Conservation (phyloP, 1,140 invertebrate genomes). For the Lucilia cuprina region DNA sequence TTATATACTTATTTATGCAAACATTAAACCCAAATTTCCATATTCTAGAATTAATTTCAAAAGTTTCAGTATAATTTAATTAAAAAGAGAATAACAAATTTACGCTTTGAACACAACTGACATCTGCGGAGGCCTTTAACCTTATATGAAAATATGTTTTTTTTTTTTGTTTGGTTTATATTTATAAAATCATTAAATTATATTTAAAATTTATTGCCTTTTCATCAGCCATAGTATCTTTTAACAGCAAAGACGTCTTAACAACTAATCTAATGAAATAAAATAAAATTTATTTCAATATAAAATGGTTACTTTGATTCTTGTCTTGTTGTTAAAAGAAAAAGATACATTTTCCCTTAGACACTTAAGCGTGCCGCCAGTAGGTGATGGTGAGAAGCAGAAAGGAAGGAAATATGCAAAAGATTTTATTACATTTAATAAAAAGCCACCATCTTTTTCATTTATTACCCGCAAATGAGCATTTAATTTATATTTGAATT, state of each 20-base stretch:
- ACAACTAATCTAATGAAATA: not conserved
- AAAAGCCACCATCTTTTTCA: not conserved
- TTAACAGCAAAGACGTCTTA: not conserved
- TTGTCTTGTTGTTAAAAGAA: not conserved
- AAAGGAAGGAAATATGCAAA: not conserved
- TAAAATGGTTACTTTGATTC: not conserved
- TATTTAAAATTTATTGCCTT: not conserved
- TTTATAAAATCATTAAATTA: not conserved
- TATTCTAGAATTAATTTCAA: not conserved
- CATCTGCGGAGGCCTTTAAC: not conserved
- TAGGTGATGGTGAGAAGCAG: not conserved
- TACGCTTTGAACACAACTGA: not conserved
- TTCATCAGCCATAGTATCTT: not conserved
- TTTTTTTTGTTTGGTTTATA: too few species aligned
- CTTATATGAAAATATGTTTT: not conserved
- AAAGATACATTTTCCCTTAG: not conserved
- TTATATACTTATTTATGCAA: too few species aligned
- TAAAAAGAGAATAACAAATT: not conserved
- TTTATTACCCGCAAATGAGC: slow-evolving; percentile 16
- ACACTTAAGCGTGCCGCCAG: too few species aligned
- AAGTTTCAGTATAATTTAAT: not conserved
- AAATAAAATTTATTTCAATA: not conserved
- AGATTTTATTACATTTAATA: not conserved
- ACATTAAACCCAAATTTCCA: too few species aligned
- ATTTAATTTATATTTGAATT: slow-evolving; percentile 12